Conservation (phyloP, 2,888 invertebrate genomes). For the Torymus texanus region DNA sequence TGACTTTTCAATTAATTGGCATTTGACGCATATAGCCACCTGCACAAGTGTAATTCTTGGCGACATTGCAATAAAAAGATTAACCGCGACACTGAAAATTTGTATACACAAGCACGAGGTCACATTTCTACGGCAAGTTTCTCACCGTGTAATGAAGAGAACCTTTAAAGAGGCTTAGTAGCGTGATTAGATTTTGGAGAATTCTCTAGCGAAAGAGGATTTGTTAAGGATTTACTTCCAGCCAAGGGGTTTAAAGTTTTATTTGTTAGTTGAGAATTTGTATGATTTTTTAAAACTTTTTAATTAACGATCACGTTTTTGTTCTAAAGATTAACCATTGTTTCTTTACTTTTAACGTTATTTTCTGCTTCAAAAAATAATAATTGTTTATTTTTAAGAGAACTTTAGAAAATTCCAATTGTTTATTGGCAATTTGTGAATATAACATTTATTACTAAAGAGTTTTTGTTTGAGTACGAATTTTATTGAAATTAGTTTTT, state of each 20-base stretch:
- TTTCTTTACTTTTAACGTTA: no score
- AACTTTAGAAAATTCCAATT: no score
- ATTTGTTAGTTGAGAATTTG: slow-evolving; percentile 13
- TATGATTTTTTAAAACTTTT: slow-evolving; percentile 17
- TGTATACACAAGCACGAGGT: slow-evolving; percentile 1
- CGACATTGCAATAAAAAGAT: neutral
- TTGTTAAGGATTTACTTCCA: slow-evolving; percentile 26
- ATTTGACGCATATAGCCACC: neutral
- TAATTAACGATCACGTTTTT: neutral
- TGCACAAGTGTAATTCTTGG: neutral
- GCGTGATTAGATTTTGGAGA: slow-evolving; percentile 31
- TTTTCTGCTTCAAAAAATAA: no score
- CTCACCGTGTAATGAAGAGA: slow-evolving; percentile 35
- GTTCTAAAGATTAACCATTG: neutral
- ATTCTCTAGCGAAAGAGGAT: slow-evolving; percentile 10
- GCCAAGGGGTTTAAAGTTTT: neutral
- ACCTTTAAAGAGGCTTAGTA: slow-evolving; percentile 33
- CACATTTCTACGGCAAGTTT: slow-evolving; percentile 9
- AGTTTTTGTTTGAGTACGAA: neutral
- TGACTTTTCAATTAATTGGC: no score
- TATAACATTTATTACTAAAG: no score
- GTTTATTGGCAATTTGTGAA: no score
- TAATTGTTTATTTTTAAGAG: no score
- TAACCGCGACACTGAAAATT: neutral
- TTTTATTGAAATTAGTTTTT: neutral